phyloP scores from a whole-genome alignment of 2,797 vertebrate species.

The Morus bassanus region DNA sequence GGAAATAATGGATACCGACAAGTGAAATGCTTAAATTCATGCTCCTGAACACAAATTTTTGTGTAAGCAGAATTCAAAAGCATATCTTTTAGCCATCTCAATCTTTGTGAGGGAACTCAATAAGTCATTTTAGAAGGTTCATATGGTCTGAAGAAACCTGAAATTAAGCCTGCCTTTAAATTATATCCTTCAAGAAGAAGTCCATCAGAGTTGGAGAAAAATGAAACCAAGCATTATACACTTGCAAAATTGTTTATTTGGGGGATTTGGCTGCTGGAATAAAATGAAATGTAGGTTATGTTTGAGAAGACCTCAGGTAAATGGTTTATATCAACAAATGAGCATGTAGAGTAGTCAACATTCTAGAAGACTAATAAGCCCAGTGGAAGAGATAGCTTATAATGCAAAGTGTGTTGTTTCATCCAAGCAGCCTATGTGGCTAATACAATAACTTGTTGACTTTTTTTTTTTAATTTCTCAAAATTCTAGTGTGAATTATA shows the following conservation, averaged over 20 bases:
- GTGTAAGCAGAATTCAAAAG: background rate
- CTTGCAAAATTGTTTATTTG: background rate
- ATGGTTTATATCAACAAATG: background rate
- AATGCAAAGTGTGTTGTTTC: background rate
- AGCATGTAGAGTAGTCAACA: background rate
- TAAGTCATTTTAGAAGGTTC: background rate
- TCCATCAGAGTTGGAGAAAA: background rate
- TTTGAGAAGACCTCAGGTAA: background rate
- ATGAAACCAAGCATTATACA: fast-evolving
- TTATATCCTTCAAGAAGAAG: background rate
- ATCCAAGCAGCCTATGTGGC: background rate
- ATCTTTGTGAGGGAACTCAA: background rate
- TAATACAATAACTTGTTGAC: fast-evolving
- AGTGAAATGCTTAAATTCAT: background rate
- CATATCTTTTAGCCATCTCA: background rate
- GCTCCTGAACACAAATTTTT: background rate
- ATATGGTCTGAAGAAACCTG: background rate
- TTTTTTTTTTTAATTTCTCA: background rate
- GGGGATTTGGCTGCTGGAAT: background rate
- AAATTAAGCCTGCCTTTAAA: background rate
- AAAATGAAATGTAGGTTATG: background rate
- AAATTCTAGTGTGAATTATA: background rate
- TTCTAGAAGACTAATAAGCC: background rate
- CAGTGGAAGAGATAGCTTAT: background rate
- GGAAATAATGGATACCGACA: background rate